Conservation (phyloP, 2,113 vertebrate species). For the Ahaetulla prasina region DNA sequence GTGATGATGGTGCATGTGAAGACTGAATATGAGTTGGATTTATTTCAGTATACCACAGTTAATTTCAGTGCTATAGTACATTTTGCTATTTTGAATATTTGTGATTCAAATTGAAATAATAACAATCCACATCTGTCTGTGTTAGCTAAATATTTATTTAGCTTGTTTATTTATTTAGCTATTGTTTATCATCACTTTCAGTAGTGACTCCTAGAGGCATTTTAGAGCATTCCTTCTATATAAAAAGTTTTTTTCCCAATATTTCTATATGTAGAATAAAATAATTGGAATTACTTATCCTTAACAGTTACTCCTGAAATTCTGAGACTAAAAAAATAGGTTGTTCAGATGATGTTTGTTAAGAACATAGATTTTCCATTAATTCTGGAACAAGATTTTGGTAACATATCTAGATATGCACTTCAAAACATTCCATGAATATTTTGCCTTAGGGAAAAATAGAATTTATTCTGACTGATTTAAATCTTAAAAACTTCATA, state of each 20-base stretch:
- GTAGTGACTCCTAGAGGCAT: constrained; percentile 60
- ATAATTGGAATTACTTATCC: background rate
- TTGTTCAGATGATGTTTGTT: constrained; percentile 19
- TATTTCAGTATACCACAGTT: background rate
- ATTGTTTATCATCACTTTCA: background rate
- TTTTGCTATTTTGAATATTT: background rate
- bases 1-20: background rate
- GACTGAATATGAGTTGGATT: background rate
- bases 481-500: constrained; percentile 18
- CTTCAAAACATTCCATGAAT: constrained; percentile 14
- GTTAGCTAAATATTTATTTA: rapidly evolving
- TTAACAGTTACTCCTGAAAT: constrained; percentile 35
- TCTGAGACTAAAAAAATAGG: constrained; percentile 21
- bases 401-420: constrained; percentile 8
- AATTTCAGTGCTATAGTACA: background rate
- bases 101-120: constrained; percentile 19
- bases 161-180: no score
- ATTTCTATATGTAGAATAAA: constrained; percentile 1
- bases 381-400: constrained; percentile 13
- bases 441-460: background rate
- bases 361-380: constrained; percentile 8
- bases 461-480: background rate
- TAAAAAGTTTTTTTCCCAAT: background rate
- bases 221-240: background rate
- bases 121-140: background rate